phyloP scores from a whole-genome alignment of 1,140 invertebrate genomes.

The Drosophila funebris region DNA sequence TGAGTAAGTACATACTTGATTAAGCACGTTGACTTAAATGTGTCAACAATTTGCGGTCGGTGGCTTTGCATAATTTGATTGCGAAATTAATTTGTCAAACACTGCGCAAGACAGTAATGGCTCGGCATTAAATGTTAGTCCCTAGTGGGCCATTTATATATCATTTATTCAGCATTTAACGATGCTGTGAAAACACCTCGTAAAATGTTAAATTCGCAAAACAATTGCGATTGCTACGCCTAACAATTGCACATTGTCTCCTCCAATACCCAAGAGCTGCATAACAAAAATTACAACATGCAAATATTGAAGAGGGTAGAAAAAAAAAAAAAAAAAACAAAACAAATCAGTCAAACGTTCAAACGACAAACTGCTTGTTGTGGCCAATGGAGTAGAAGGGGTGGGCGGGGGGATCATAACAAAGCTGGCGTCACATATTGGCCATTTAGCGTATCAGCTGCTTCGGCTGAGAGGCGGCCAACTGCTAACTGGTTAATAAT shows the following conservation, averaged over 20 bases:
- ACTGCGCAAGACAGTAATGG: neutral
- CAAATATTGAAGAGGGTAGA: conserved; percentile 44
- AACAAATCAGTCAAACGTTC: conserved; percentile 42
- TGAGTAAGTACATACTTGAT: neutral
- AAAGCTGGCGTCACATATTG: conserved; percentile 51
- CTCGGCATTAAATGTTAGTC: conserved; percentile 13
- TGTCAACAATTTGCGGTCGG: conserved; percentile 5
- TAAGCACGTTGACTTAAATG: conserved; percentile 6
- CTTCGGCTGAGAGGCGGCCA: conserved; percentile 18
- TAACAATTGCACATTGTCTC: conserved; percentile 56
- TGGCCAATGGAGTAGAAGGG: conserved; percentile 5
- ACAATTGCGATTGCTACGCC: conserved; percentile 36
- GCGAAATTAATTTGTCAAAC: conserved; percentile 26
- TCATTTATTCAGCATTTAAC: conserved; percentile 28
- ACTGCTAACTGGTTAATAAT: conserved; percentile 53
- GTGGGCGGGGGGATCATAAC: conserved; percentile 13
- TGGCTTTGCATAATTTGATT: conserved; percentile 17
- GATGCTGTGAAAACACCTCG: conserved; percentile 37
- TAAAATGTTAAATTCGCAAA: conserved; percentile 30
- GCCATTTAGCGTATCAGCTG: conserved; percentile 53
- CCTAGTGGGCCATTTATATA: conserved; percentile 33
- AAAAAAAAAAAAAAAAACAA: neutral
- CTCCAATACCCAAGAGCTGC: conserved; percentile 2
- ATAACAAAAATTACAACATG: conserved; percentile 57
- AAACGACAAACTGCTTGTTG: conserved; percentile 30